Base-by-base conservation (phyloP, 2,797 vertebrate genomes). In the Lemur catta region DNA sequence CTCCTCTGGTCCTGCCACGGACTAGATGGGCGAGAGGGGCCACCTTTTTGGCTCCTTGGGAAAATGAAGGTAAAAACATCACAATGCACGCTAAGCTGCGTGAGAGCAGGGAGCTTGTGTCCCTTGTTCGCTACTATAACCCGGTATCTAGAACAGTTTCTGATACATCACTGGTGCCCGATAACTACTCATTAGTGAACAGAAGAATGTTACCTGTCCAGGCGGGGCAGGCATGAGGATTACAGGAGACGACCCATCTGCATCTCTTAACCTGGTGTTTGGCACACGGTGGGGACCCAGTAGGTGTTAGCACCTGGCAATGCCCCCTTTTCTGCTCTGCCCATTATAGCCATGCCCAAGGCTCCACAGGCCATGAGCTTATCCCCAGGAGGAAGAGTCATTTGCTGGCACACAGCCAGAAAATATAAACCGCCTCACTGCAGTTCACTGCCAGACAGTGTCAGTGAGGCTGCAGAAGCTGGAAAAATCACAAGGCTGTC, bases 91-190 rank as follows among this genome's bases (percentile, higher is more conserved):
- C 22, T 1, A 17, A 74, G 86, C 33, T n/a, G 1, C 46, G 15
- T 7, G 63, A 85, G 22, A n/a, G 14, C 46, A 52, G 87, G 67
- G 48, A 63, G 48, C 48, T 50, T 1, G 0, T 1, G 0, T 3
- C 11, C 22, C 38, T 55, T 30, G 1, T 35, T 69, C 12, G 50
- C 59, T n/a, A 6, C 35, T 28, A 1, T 11, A n/a, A 2, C 43
- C 28, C 22, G 8, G 50, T 3, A 20, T 41, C 35, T 7, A n/a
- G 38, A 11, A 28, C 0, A 30, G 11, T 46, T 55, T 72, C 79
- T 57, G 24, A 17, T 4, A 13, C 7, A 14, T 4, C 57, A 5
- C 0, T 7, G 61, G 55, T 14, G n/a, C 38, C 33, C 20, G 2
- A 4, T 22, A n/a, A 38, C 2, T 1, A 22, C 30, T 50, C 89